These are phyloP conservation scores for Centropus unirufus DNA, from an alignment of 2,113 vertebrate species.

Conservation along the genomic window DNA sequence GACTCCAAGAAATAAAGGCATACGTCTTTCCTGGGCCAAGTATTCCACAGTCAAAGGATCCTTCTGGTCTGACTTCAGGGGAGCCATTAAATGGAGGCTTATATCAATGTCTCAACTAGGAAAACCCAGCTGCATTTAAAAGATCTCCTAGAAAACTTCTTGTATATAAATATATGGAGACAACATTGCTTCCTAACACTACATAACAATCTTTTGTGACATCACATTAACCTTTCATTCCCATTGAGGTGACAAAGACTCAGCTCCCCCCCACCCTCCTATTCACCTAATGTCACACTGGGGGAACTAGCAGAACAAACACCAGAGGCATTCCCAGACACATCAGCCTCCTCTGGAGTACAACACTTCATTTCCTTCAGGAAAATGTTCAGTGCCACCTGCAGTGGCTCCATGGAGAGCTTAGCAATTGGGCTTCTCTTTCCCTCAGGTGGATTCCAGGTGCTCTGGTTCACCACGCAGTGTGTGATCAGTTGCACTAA, in stretches of 20 bases:
- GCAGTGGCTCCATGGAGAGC: fast-evolving
- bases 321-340: fast-evolving
- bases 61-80: not conserved
- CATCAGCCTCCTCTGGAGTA: not conserved
- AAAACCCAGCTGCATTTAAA: not conserved
- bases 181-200: not conserved
- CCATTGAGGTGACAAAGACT: not conserved
- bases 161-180: not conserved
- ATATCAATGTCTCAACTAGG: not conserved
- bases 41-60: not conserved
- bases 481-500: not conserved
- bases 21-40: conserved; percentile 13
- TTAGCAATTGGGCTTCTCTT: not conserved
- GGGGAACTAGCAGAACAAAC: not conserved
- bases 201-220: not conserved
- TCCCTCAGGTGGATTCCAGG: not conserved
- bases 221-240: not conserved
- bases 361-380: fast-evolving
- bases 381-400: not conserved
- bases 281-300: not conserved
- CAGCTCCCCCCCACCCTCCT: not conserved
- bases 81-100: not conserved
- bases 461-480: not conserved
- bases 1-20: conserved; percentile 19
- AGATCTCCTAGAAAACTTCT: not conserved